These are phyloP conservation scores for Propithecus deckenii DNA, from an alignment of 2,797 vertebrate species.

Conservation along the genomic window DNA sequence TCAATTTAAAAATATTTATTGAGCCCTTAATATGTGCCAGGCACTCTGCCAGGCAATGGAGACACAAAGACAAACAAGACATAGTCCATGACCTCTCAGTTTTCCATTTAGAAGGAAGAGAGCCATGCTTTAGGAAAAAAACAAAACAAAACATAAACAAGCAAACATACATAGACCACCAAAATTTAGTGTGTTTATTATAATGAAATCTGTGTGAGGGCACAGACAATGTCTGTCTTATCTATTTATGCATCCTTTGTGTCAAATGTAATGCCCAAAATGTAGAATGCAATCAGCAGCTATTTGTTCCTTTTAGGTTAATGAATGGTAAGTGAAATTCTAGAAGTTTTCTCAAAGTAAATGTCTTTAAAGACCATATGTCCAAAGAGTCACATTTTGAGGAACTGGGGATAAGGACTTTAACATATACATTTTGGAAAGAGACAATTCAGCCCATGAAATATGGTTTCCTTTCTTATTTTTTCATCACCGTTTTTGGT, in stretches of 20 bases:
- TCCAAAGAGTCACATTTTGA: background rate
- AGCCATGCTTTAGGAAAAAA: background rate
- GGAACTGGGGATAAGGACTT: background rate
- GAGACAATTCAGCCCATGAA: background rate
- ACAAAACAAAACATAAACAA: background rate
- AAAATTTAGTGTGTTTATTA: background rate
- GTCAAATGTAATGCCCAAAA: background rate
- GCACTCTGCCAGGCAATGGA: constrained; percentile 30
- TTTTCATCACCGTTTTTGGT: background rate
- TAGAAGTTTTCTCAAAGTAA: background rate
- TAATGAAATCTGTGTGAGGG: background rate
- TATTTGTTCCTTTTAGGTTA: background rate
- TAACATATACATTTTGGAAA: background rate
- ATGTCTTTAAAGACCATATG: background rate
- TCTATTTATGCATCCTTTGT: background rate
- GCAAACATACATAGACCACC: background rate
- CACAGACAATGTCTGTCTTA: background rate
- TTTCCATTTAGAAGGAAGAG: background rate
- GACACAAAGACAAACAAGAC: constrained; percentile 21
- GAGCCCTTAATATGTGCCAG: constrained; percentile 63
- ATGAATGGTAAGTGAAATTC: background rate
- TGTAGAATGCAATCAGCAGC: background rate
- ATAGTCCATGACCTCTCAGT: background rate
- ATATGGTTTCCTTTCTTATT: background rate
- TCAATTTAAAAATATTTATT: constrained; percentile 76